Evolutionary conservation across 2,113 vertebrate species (phyloP).

Genomic region (Pipra filicauda): DNA sequence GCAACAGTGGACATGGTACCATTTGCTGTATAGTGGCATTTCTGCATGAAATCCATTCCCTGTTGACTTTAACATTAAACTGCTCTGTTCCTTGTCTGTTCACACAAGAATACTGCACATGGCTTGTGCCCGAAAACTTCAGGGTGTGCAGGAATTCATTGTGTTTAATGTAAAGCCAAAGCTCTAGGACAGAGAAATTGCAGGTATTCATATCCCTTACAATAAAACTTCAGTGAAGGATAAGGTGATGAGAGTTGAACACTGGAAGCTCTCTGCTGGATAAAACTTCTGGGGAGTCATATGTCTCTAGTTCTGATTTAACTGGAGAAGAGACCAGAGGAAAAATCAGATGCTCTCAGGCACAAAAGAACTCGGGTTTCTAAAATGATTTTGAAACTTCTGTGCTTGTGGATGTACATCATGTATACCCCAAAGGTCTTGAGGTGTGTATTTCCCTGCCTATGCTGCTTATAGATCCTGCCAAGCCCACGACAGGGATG

Average conservation of each 20-base stretch:
- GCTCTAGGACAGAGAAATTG: not conserved
- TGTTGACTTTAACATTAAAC: not conserved
- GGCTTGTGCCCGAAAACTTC: not conserved
- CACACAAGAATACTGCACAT: not conserved
- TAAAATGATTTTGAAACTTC: not conserved
- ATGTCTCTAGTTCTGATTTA: not conserved
- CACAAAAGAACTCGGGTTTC: not conserved
- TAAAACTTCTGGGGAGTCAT: not conserved
- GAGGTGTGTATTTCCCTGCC: conserved; percentile 4
- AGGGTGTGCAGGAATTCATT: not conserved
- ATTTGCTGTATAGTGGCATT: not conserved
- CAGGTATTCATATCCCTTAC: not conserved
- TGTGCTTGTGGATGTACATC: not conserved
- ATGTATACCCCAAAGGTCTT: not conserved
- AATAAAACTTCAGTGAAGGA: not conserved
- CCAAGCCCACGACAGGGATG: not conserved
- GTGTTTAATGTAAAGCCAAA: not conserved
- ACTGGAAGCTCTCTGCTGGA: not conserved
- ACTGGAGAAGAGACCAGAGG: not conserved
- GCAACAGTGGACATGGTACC: not conserved
- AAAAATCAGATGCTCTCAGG: not conserved
- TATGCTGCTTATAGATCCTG: not conserved
- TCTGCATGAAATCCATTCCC: not conserved
- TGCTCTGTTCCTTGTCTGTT: not conserved
- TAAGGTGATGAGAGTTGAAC: not conserved